Evolutionary conservation across 2,888 invertebrate species (phyloP).

Genomic region (Ctenicera cuprea): DNA sequence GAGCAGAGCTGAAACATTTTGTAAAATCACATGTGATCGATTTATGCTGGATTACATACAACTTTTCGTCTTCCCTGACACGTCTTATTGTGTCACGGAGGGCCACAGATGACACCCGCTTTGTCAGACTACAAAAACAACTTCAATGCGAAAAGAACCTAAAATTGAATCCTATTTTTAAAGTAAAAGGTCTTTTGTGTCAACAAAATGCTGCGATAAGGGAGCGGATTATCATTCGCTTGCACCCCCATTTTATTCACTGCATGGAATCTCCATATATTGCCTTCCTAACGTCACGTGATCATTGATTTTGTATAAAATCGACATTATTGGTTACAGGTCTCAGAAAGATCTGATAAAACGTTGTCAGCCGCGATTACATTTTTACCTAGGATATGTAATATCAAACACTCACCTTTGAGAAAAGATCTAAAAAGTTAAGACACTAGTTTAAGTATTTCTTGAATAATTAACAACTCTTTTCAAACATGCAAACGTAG

Average conservation of each 20-base stretch:
- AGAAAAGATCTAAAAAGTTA: too few relatives aligned
- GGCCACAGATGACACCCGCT: conserved; percentile 44
- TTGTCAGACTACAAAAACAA: conserved; percentile 47
- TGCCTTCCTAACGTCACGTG: conserved; percentile 25
- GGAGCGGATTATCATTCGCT: conserved; percentile 46
- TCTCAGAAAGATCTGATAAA: neutral
- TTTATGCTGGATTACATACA: conserved; percentile 25
- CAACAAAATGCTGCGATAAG: conserved; percentile 48
- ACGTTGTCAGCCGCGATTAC: neutral
- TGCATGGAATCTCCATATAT: conserved; percentile 44
- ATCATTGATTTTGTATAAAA: conserved; percentile 42
- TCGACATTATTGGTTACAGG: conserved; percentile 25
- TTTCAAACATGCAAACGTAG: too few relatives aligned
- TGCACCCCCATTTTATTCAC: conserved; percentile 41
- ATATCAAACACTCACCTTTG: neutral
- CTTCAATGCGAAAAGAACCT: conserved; percentile 48
- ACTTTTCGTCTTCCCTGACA: conserved; percentile 34
- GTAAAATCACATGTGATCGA: conserved; percentile 27
- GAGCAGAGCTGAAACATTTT: conserved; percentile 5
- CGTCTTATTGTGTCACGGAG: conserved; percentile 35
- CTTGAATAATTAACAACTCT: too few relatives aligned
- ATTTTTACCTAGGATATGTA: neutral
- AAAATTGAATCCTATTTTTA: conserved; percentile 53
- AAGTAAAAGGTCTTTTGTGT: conserved; percentile 51
- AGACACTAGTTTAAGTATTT: too few relatives aligned